Conservation (phyloP, 2,113 vertebrate genomes). For the Ammodytes dubius region DNA sequence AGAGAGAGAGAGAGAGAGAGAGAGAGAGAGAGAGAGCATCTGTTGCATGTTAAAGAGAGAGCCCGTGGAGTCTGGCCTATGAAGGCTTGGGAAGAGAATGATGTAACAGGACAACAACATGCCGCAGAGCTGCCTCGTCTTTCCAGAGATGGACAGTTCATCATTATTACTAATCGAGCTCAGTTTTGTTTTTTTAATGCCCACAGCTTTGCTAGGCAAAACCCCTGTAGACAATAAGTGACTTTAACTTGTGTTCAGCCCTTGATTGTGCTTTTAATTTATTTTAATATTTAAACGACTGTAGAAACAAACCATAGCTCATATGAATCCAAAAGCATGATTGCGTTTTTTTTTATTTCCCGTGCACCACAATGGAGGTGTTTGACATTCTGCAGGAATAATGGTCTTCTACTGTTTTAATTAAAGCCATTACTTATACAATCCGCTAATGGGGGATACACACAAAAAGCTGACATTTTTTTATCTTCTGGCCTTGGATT, state of each 20-base stretch:
- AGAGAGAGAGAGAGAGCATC: conserved; percentile 33
- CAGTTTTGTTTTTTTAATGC: conserved; percentile 23
- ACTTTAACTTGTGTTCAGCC: neutral
- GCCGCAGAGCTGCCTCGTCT: conserved; percentile 53
- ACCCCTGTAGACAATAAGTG: conserved; percentile 23
- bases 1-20: too few species aligned
- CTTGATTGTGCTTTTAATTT: conserved; percentile 13
- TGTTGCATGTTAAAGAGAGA: conserved; percentile 71
- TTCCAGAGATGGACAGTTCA: conserved; percentile 47
- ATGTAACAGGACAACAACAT: conserved; percentile 68
- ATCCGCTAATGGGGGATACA: neutral
- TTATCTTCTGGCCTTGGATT: neutral
- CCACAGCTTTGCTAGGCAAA: conserved; percentile 23
- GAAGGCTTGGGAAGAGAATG: conserved; percentile 55
- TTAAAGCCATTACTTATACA: conserved; percentile 20
- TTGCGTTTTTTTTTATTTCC: neutral
- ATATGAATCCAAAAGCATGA: neutral
- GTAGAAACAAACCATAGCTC: neutral
- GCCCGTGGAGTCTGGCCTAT: conserved; percentile 24
- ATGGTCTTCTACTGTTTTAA: conserved; percentile 1
- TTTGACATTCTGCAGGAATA: neutral
- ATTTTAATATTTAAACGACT: neutral
- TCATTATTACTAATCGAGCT: conserved; percentile 68
- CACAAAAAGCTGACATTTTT: neutral
- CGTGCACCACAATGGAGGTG: neutral